A percentile compares a stretch with the other conserved stretches of the same genome.
Evolutionary conservation across 2,888 invertebrate genomes (phyloP).

Genomic region (Rhamnusium bicolor): DNA sequence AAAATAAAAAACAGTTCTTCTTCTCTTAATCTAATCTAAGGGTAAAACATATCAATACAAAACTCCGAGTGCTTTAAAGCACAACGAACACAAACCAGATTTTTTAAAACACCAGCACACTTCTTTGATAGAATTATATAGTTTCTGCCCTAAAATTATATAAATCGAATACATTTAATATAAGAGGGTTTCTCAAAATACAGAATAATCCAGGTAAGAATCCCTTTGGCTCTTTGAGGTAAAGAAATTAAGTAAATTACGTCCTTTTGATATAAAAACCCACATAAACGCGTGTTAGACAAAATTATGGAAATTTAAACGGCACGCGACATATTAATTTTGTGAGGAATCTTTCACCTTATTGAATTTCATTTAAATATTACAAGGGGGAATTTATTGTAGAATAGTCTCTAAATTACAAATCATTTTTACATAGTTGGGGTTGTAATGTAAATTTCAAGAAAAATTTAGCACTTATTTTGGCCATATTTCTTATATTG

Average conservation of each 20-base stretch:
- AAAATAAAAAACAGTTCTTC: too few relatives aligned
- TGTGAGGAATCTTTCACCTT: constrained; percentile 41
- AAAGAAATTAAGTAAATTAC: constrained; percentile 39
- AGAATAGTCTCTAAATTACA: neutral
- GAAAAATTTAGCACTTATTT: too few relatives aligned
- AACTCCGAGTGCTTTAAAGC: neutral
- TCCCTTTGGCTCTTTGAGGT: constrained; percentile 27
- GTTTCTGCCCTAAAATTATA: constrained; percentile 9
- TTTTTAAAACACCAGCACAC: constrained; percentile 9
- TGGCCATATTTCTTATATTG: too few relatives aligned
- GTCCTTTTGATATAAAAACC: constrained; percentile 50
- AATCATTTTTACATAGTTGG: neutral
- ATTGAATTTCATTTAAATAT: constrained; percentile 33
- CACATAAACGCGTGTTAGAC: constrained; percentile 48
- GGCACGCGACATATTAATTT: constrained; percentile 49
- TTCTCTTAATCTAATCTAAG: too few relatives aligned
- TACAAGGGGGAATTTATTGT: constrained; percentile 21
- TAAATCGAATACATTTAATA: constrained; percentile 18
- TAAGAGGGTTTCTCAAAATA: constrained; percentile 12
- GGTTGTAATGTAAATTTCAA: too few relatives aligned
- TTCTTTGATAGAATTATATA: constrained; percentile 6
- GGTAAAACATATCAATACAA: neutral
- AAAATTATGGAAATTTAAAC: constrained; percentile 55
- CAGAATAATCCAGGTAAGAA: constrained; percentile 32
- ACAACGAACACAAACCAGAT: neutral